A percentile compares a stretch with the other conserved stretches of the same genome.
phyloP scores from a whole-genome alignment of 2,888 invertebrate genomes.

The Petrophora chlorosata region DNA sequence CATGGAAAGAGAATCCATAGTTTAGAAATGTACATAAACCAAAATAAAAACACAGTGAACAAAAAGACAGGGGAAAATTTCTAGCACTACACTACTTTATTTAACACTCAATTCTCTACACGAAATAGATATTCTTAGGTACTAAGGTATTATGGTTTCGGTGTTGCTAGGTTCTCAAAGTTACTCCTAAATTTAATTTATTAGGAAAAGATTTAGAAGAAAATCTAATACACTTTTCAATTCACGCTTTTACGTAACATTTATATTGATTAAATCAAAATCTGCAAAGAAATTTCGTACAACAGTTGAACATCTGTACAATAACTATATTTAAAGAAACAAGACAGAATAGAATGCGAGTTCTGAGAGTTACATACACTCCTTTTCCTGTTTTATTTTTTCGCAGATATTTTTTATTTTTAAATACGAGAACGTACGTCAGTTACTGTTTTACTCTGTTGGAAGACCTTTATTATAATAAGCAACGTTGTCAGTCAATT shows the following conservation, averaged over 20 bases:
- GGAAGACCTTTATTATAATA: not conserved
- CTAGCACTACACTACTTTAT: constrained; percentile 18
- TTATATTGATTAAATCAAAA: no score
- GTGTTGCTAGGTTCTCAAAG: constrained; percentile 13
- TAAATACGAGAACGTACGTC: no score
- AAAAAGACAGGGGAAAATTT: constrained; percentile 42
- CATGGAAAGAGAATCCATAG: constrained; percentile 81
- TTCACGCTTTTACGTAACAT: no score
- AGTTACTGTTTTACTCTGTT: no score
- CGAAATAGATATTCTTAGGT: constrained; percentile 2
- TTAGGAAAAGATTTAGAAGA: not conserved
- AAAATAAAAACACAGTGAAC: constrained; percentile 44
- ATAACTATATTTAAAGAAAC: no score
- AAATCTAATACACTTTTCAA: not conserved
- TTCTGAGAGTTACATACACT: no score
- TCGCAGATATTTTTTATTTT: no score
- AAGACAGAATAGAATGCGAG: no score
- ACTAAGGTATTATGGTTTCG: not conserved
- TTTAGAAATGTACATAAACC: constrained; percentile 63
- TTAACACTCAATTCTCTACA: constrained; percentile 12
- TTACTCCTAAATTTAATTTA: not conserved
- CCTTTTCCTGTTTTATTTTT: no score
- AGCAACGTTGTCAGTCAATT: constrained; percentile 6
- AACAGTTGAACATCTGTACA: no score
- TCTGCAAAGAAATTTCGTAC: no score